Percentiles rank a stretch among this genome's conserved stretches.
phyloP scores from a whole-genome alignment of 2,888 invertebrate species.

The Onchidella celtica region DNA sequence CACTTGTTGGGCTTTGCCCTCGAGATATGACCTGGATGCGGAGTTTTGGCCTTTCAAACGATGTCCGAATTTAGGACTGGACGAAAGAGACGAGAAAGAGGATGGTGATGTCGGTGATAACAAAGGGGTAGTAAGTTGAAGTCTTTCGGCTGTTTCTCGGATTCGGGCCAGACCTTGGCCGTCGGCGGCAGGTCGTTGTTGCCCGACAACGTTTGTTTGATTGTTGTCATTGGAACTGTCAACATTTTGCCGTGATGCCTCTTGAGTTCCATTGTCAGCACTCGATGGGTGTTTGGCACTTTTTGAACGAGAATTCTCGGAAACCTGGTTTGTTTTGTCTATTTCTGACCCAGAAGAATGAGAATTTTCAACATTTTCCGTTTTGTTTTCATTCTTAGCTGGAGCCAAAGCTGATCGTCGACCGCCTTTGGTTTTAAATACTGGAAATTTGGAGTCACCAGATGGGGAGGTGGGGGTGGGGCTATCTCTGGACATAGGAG shows the following conservation, averaged over 20 bases:
- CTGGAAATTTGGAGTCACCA: not conserved
- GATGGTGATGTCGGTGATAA: not conserved
- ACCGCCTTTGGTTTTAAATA: not conserved
- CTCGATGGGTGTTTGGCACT: not conserved
- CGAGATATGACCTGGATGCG: not conserved
- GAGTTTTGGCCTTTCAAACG: not conserved
- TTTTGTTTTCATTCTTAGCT: not conserved
- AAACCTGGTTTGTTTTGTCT: not conserved
- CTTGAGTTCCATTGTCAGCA: not conserved
- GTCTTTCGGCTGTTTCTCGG: constrained; percentile 25
- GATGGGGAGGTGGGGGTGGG: not conserved
- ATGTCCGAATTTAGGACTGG: constrained; percentile 11
- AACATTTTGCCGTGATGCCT: not conserved
- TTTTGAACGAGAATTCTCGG: not conserved
- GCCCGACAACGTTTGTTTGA: not conserved
- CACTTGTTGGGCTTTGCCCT: not conserved
- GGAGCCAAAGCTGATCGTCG: not conserved
- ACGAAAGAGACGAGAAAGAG: not conserved
- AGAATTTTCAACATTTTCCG: not conserved
- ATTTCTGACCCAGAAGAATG: not conserved
- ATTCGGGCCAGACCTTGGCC: constrained; percentile 26
- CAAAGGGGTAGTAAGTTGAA: not conserved
- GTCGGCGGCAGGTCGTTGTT: not conserved
- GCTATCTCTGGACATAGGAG: not conserved
- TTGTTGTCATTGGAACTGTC: not conserved